Base-by-base conservation (phyloP, 2,888 invertebrate genomes). In the Scaeva pyrastri region DNA sequence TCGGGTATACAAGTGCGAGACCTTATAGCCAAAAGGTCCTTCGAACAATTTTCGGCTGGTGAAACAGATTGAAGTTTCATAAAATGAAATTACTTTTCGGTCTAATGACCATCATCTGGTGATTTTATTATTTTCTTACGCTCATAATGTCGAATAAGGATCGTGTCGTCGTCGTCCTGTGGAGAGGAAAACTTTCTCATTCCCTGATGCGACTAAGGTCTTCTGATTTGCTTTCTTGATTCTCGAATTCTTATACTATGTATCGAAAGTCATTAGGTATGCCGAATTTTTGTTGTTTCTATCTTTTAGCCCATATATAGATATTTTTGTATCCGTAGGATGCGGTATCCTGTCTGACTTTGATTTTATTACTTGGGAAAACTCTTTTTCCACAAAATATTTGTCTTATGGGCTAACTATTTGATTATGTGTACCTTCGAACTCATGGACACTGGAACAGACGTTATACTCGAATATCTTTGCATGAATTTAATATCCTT, bases 71-170 rank as follows among this genome's bases (percentile, higher is more conserved):
- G 74, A 71, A 82, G 82, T 86, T 86, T 86, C 86, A 86, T 86
- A 83, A 83, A 87, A 87, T 87, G 87, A 87, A 87, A 87, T 87
- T 87, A 75, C 82, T 87, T 87, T 87, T 83, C 83, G 83, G 87
- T 87, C 87, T 83, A 83, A 87, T 87, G 87, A 83, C 83, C 83
- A 83, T 87, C 87, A 82, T 87, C 87, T 81, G 87, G 87, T 83
- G 83, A 83, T 83, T 87, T 87, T 87, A 87, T 87, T 87, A 87
- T 58, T 83, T 83, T 74, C 82, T 36, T 66, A 12, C 48, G 70
- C 58, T 74, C 86, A 71, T 74, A 78, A 58, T 58, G 43, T 48
- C 52, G 68, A 45, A 77, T 39, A 43, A 81, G 36, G 16, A 56
- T 2, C 31, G 31, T 1, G 31, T 31, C 31, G 31, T 31, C 31